These are phyloP conservation scores for Muraenolepis orangiensis DNA, from an alignment of 2,797 vertebrate genomes.

Conservation along the genomic window DNA sequence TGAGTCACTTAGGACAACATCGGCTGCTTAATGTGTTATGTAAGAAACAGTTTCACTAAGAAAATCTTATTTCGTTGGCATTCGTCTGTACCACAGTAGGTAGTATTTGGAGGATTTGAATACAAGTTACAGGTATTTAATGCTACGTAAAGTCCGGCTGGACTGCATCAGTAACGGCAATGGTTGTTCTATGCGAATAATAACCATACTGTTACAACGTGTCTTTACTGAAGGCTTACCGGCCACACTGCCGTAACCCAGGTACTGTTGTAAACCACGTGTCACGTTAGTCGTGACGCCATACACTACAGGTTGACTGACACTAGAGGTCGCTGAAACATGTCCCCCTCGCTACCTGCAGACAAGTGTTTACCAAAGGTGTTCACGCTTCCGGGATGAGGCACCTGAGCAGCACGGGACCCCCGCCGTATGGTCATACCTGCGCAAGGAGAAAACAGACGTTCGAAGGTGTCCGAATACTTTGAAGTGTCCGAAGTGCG, in stretches of 20 bases:
- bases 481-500: not conserved
- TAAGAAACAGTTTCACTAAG: too few relatives aligned
- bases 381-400: slow-evolving; percentile 44
- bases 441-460: not conserved
- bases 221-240: too few relatives aligned
- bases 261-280: not conserved
- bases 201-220: too few relatives aligned
- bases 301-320: too few relatives aligned
- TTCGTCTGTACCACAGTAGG: not conserved
- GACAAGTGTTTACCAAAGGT: slow-evolving; percentile 23
- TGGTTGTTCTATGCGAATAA: too few relatives aligned
- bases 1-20: too few relatives aligned
- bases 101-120: not conserved
- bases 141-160: too few relatives aligned
- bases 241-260: too few relatives aligned
- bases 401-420: slow-evolving; percentile 56
- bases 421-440: not conserved
- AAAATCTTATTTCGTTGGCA: not conserved
- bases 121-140: not conserved
- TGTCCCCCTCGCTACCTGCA: not conserved
- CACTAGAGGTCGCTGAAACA: not conserved
- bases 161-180: too few relatives aligned
- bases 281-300: too few relatives aligned
- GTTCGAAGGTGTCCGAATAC: not conserved
- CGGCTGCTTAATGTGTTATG: too few relatives aligned